These are phyloP conservation scores for Phalacrocorax aristotelis DNA, from an alignment of 2,113 vertebrate species.

Conservation along the genomic window DNA sequence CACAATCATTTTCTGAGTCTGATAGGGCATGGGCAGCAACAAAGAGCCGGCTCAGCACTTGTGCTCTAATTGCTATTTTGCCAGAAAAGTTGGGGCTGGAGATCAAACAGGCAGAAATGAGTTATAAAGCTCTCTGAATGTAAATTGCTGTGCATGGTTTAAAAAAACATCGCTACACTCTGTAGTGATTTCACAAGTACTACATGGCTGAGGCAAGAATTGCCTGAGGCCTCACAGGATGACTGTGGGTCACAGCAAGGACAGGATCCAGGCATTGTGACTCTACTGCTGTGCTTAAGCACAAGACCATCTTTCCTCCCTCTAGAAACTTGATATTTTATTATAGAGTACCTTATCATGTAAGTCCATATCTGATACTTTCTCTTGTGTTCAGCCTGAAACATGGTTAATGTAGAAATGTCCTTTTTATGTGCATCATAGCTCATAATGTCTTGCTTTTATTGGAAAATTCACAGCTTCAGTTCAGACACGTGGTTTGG, in stretches of 20 bases:
- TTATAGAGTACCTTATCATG: neutral
- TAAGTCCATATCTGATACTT: neutral
- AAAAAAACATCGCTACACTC: neutral
- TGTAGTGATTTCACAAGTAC: slow-evolving; percentile 23
- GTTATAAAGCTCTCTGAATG: slow-evolving; percentile 29
- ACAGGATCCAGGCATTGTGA: neutral
- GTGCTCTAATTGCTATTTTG: slow-evolving; percentile 53
- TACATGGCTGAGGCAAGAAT: neutral
- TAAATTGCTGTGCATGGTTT: neutral
- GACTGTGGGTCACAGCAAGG: neutral
- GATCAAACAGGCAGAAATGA: slow-evolving; percentile 50
- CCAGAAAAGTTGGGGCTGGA: slow-evolving; percentile 47
- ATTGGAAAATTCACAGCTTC: neutral
- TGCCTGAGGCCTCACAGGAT: neutral
- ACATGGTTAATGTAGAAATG: neutral
- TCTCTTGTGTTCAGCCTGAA: neutral
- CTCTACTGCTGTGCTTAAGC: neutral
- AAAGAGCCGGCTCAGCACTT: slow-evolving; percentile 65
- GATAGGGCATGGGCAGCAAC: slow-evolving; percentile 33
- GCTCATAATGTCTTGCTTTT: neutral
- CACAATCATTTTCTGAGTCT: slow-evolving; percentile 44
- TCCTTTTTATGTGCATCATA: neutral
- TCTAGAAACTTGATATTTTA: neutral
- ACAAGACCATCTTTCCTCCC: neutral
- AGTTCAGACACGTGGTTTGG: neutral